phyloP scores from a whole-genome alignment of 2,113 vertebrate genomes.

The Rhinolophus ferrumequinum region DNA sequence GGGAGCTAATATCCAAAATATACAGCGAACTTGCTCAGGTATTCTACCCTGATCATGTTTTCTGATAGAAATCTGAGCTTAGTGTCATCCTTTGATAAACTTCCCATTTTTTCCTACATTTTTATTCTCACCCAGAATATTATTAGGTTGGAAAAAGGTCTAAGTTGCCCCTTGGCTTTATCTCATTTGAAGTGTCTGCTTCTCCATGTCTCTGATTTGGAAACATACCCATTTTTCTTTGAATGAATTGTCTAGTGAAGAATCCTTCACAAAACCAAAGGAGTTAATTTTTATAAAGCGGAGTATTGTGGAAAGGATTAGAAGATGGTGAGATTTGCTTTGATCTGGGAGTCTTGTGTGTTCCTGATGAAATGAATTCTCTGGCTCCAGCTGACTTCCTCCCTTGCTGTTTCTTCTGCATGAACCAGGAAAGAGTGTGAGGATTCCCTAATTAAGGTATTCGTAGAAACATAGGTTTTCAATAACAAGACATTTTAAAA shows the following conservation, averaged over 20 bases:
- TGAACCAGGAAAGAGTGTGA: background rate
- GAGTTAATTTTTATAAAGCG: background rate
- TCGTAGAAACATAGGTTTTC: background rate
- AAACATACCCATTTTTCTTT: background rate
- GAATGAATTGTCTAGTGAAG: background rate
- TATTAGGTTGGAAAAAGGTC: background rate
- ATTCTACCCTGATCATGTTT: background rate
- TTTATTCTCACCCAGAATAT: background rate
- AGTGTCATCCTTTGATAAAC: background rate
- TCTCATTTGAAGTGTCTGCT: background rate
- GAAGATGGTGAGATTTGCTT: background rate
- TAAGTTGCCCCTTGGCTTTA: background rate
- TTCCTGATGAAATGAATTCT: background rate
- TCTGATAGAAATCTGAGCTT: background rate
- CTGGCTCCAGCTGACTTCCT: background rate
- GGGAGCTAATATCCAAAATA: background rate
- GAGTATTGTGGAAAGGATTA: background rate
- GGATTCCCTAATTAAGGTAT: background rate
- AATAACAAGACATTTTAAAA: background rate
- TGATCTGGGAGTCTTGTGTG: background rate
- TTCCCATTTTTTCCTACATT: background rate
- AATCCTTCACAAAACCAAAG: background rate
- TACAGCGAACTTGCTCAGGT: background rate
- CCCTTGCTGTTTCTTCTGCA: background rate
- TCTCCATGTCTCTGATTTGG: background rate